Conservation (phyloP, 2,113 vertebrate genomes). For the Clarias macrocephalus region DNA sequence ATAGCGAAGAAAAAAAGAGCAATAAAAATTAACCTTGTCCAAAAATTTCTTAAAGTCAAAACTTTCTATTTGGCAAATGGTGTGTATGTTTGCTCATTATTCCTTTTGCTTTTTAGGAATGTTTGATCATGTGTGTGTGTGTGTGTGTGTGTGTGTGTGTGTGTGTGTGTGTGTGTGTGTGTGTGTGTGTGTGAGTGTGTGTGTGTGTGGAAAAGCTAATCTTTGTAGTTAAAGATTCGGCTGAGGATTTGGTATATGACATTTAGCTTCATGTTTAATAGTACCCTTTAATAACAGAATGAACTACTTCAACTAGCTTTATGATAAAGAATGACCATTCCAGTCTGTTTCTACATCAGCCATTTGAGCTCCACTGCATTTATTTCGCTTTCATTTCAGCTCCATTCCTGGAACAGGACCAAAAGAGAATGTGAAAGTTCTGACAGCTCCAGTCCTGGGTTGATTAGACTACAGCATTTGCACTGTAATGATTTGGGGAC, state of each 20-base stretch:
- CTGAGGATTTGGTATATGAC: neutral
- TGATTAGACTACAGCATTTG: constrained; percentile 7
- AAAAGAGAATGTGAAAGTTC: neutral
- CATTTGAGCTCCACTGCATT: constrained; percentile 9
- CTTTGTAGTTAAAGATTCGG: neutral
- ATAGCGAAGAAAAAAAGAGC: neutral
- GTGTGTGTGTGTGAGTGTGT: neutral
- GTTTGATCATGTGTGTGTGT: neutral
- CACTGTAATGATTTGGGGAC: neutral
- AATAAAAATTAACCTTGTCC: neutral
- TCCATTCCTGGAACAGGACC: neutral
- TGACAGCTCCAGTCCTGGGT: neutral
- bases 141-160: too few species aligned
- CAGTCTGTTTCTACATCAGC: neutral
- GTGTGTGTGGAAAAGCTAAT: neutral
- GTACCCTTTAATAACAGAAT: neutral
- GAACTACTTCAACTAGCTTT: neutral
- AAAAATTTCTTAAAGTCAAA: neutral
- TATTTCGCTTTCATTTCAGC: constrained; percentile 9
- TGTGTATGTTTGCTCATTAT: neutral
- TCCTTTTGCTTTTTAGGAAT: neutral
- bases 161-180: neutral
- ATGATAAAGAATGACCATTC: constrained; percentile 1
- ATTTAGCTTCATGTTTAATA: neutral
- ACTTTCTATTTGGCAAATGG: neutral